These are phyloP conservation scores for Chaetogeoica ovagalla DNA, from an alignment of 2,888 invertebrate species.

Conservation along the genomic window DNA sequence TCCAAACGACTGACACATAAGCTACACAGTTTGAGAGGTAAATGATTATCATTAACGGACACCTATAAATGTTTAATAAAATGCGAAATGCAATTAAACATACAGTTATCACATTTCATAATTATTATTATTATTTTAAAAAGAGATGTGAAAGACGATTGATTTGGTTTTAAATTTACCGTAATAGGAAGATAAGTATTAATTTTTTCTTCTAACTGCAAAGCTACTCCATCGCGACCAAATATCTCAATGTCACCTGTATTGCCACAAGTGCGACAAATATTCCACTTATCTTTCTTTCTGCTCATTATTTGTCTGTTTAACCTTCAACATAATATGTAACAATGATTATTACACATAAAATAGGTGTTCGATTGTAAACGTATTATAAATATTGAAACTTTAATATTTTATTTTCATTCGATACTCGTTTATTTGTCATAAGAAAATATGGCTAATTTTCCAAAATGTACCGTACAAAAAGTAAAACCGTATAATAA, in stretches of 20 bases:
- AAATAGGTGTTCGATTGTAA: too few species aligned
- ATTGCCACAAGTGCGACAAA: constrained; percentile 45
- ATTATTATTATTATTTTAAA: neutral
- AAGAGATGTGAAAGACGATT: neutral
- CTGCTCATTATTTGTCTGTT: constrained; percentile 20
- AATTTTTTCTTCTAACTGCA: constrained; percentile 49
- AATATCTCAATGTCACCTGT: constrained; percentile 45
- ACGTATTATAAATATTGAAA: too few species aligned
- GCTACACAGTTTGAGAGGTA: constrained; percentile 48
- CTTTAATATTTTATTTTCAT: too few species aligned
- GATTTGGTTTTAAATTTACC: constrained; percentile 7
- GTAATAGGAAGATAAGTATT: constrained; percentile 46
- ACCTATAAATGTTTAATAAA: constrained; percentile 27
- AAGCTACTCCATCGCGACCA: constrained; percentile 42
- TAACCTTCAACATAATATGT: too few species aligned
- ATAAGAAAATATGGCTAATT: too few species aligned
- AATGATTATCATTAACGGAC: constrained; percentile 26
- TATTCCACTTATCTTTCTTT: constrained; percentile 46
- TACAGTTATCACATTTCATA: neutral
- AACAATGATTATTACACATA: too few species aligned
- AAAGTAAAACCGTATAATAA: too few species aligned
- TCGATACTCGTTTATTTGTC: too few species aligned
- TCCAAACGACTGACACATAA: constrained; percentile 32
- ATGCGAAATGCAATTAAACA: neutral
- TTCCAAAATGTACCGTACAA: too few species aligned